Conservation (phyloP, 2,797 vertebrate species). For the Heliangelus exortis region DNA sequence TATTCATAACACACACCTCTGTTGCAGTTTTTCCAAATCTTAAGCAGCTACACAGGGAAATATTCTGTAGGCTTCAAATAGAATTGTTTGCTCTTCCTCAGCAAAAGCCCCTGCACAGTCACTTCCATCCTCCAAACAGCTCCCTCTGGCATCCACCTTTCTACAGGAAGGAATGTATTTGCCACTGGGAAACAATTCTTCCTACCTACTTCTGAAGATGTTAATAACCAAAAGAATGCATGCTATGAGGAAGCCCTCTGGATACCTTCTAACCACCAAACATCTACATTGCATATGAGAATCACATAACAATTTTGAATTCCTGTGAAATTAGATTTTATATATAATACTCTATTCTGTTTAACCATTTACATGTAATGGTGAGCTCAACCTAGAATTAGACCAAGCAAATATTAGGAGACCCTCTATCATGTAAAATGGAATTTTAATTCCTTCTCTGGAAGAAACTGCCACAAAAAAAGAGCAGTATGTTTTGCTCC, state of each 20-base stretch:
- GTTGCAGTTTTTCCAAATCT: background rate
- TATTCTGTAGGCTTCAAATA: background rate
- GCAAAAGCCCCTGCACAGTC: background rate
- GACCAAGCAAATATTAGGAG: background rate
- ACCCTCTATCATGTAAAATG: background rate
- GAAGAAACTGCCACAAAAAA: background rate
- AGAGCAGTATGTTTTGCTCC: background rate
- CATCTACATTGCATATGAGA: conserved; percentile 8
- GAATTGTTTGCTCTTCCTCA: conserved; percentile 3
- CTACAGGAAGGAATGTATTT: background rate
- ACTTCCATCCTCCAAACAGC: background rate
- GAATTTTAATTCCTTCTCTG: background rate
- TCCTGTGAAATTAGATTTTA: conserved; percentile 41
- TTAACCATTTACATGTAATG: background rate
- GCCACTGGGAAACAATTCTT: background rate
- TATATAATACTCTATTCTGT: background rate
- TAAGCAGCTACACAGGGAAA: background rate
- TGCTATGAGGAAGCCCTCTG: conserved; percentile 55
- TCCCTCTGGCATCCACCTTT: background rate
- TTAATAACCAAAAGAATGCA: conserved; percentile 59
- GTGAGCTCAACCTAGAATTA: background rate
- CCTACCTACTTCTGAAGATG: conserved; percentile 15
- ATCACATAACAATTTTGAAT: background rate
- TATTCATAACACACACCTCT: background rate
- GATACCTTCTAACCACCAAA: conserved; percentile 22